Evolutionary conservation across 2,888 invertebrate species (phyloP), one percentile per base, ranked within the genome.

Genomic region (Dryobota labecula): DNA sequence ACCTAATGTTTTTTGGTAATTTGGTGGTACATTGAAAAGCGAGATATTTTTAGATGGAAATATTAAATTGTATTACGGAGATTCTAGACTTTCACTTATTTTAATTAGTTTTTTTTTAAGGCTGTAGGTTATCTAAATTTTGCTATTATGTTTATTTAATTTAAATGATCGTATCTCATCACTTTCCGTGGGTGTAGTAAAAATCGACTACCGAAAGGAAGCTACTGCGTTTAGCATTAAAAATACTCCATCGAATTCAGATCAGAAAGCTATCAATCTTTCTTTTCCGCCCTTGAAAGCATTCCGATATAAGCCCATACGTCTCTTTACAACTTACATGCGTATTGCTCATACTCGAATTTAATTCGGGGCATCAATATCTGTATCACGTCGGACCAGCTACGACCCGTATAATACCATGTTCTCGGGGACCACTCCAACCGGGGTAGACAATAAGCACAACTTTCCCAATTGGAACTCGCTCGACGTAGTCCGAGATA

Each of bases 391-490:
- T 33, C 24, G 49, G 13, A 7, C 58, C 54, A 53, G 73, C 33
- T 69, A 11, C 62, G 36, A 53, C 33, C 54, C 49, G 54, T 49
- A 68, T 73, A 73, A 65, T 72, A 36, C 45, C 68, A 56, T 60
- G 47, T 64, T 69, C 36, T 24, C 68, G 69, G 49, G 73, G 80
- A 53, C 78, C 78, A 73, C 73, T 81, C 56, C 36, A 69, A 41
- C 58, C 77, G 62, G 82, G 63, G 58, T 57, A 69, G 73, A 77
- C 77, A 79, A 79, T 81, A 80, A 80, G 79, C 24, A 56, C 68
- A 86, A 86, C 84, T 90, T 90, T 89, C 87, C 84, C 90, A 88
- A 90, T 90, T 86, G 84, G 84, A 88, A 88, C 86, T 87, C 84
- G 83, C 79, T 80, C 76, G 69, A 84, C 82, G 76, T 73, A 67